These are phyloP conservation scores for Cantharis flavilabris DNA, from an alignment of 2,888 invertebrate species.

Conservation along the genomic window DNA sequence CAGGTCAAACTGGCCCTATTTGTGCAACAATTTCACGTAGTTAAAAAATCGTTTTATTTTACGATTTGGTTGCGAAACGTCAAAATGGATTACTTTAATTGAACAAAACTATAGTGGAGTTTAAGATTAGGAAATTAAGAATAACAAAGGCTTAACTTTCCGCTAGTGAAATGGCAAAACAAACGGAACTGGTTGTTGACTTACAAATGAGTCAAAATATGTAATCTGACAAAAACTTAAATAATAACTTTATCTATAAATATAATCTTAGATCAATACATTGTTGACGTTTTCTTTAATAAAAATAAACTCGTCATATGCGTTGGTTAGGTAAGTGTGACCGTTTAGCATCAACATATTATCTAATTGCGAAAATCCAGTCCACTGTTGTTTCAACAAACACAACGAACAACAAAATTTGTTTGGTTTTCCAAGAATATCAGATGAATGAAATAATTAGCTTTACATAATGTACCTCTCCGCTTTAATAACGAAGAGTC, in stretches of 20 bases:
- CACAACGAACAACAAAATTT: neutral
- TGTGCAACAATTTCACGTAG: too few relatives aligned
- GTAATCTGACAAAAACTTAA: neutral
- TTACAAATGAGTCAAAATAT: neutral
- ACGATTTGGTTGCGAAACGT: neutral
- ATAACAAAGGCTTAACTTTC: neutral
- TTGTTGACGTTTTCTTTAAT: neutral
- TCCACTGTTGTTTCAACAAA: neutral
- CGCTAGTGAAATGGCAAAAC: neutral
- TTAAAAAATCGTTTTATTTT: too few relatives aligned
- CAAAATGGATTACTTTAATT: neutral
- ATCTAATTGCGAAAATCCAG: neutral
- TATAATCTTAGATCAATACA: neutral
- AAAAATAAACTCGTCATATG: neutral
- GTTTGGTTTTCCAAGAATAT: neutral
- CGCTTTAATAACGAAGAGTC: neutral
- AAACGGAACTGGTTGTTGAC: neutral
- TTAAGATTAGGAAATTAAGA: neutral
- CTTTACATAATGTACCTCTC: neutral
- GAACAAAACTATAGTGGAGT: neutral
- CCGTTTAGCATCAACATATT: neutral
- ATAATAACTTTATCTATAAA: neutral
- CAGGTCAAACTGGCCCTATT: too few relatives aligned
- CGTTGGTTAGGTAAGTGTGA: neutral
- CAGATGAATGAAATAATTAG: neutral